Percentiles rank a stretch among this genome's conserved stretches.
phyloP scores from a whole-genome alignment of 2,113 vertebrate genomes.

The Parus major region DNA sequence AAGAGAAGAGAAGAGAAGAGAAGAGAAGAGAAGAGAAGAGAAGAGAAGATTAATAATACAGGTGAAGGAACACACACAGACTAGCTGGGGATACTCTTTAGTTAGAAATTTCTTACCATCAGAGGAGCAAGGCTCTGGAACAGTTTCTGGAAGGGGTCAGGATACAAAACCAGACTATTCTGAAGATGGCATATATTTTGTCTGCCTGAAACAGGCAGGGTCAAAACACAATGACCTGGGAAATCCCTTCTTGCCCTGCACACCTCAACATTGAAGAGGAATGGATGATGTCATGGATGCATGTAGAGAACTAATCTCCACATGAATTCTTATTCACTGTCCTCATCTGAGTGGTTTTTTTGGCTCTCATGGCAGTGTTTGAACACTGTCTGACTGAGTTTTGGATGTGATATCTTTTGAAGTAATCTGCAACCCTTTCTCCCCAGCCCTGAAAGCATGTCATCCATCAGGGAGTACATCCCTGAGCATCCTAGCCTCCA shows the following conservation, averaged over 20 bases:
- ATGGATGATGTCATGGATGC: rapidly evolving
- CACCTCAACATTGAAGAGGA: rapidly evolving
- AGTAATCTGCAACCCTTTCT: background rate
- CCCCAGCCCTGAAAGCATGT: background rate
- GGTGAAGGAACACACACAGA: background rate
- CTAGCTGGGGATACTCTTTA: background rate
- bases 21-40: background rate
- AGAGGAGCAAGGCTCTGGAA: background rate
- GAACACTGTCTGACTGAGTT: background rate
- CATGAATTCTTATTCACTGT: background rate
- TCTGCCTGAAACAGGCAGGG: background rate
- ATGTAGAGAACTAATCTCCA: rapidly evolving
- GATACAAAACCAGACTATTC: background rate
- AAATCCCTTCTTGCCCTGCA: background rate
- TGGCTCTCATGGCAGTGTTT: background rate
- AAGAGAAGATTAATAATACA: background rate
- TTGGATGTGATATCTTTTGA: background rate
- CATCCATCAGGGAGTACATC: background rate
- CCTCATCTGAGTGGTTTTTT: background rate
- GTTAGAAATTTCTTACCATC: background rate
- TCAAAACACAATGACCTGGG: background rate
- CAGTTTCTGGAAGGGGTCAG: background rate
- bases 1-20: background rate
- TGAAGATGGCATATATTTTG: background rate
- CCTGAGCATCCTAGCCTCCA: background rate